phyloP scores from a whole-genome alignment of 2,797 vertebrate species.

The Crypturellus tataupa region DNA sequence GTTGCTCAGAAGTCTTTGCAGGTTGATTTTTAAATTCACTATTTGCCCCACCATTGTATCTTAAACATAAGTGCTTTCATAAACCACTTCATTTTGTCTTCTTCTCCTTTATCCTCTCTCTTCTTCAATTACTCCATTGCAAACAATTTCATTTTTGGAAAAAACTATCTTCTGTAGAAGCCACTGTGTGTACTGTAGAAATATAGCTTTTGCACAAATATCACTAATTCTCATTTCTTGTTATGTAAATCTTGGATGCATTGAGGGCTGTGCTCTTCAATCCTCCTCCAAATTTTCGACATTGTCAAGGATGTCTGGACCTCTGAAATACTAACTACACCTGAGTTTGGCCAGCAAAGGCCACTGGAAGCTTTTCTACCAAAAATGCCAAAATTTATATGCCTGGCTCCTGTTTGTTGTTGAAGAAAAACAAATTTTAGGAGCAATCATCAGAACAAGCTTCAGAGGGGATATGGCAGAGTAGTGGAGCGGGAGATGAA shows the following conservation, averaged over 20 bases:
- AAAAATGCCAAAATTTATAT: not conserved
- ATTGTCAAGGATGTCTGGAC: not conserved
- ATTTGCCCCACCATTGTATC: not conserved
- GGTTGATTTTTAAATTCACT: constrained; percentile 31
- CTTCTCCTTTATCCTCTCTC: not conserved
- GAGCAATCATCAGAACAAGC: not conserved
- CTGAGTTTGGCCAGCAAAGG: not conserved
- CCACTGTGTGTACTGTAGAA: not conserved
- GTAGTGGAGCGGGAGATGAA: not conserved
- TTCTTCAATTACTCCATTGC: not conserved
- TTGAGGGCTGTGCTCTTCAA: not conserved
- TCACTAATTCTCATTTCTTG: not conserved
- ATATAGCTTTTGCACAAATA: not conserved
- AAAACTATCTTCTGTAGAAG: not conserved
- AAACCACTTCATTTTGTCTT: not conserved
- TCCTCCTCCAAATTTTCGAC: not conserved
- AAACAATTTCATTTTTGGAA: not conserved
- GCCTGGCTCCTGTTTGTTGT: constrained; percentile 36
- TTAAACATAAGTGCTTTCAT: not conserved
- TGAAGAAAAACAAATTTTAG: not conserved
- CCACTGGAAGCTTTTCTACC: not conserved
- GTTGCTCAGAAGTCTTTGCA: constrained; percentile 1
- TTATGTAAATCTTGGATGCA: not conserved
- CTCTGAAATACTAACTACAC: not conserved
- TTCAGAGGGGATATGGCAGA: not conserved